Conservation (phyloP, 1,140 invertebrate species). For the Cotesia glomerata region DNA sequence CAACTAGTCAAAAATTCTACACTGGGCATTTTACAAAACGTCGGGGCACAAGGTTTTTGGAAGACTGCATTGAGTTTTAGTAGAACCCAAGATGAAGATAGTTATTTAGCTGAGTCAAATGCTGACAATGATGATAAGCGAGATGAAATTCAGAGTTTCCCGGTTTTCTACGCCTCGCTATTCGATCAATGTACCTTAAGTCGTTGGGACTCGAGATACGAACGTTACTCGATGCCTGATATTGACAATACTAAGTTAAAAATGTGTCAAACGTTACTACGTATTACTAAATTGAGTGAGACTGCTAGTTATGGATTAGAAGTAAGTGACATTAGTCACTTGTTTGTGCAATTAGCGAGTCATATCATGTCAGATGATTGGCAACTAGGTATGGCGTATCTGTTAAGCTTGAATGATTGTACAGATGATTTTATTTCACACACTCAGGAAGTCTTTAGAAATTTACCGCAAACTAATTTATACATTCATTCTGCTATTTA, state of each 20-base stretch:
- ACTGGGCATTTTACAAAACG: slow-evolving; percentile 53
- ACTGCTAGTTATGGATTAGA: slow-evolving; percentile 53
- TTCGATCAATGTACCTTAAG: slow-evolving; percentile 47
- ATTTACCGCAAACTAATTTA: slow-evolving; percentile 46
- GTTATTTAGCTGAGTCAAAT: slow-evolving; percentile 31
- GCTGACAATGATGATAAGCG: slow-evolving; percentile 23
- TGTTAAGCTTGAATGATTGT: slow-evolving; percentile 48
- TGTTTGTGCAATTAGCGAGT: slow-evolving; percentile 53
- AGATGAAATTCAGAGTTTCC: slow-evolving; percentile 53
- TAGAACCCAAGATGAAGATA: slow-evolving; percentile 36
- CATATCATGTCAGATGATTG: slow-evolving; percentile 56
- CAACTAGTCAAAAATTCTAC: slow-evolving; percentile 56
- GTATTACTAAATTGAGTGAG: slow-evolving; percentile 56
- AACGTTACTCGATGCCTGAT: slow-evolving; percentile 50
- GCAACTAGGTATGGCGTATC: slow-evolving; percentile 53
- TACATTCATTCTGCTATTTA: slow-evolving; percentile 51
- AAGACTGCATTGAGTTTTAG: slow-evolving; percentile 51
- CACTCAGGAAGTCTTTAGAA: slow-evolving; percentile 44
- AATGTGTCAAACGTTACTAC: slow-evolving; percentile 56
- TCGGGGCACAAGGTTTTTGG: slow-evolving; percentile 55
- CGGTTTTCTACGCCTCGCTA: slow-evolving; percentile 58
- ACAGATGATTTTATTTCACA: slow-evolving; percentile 35
- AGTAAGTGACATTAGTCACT: slow-evolving; percentile 54
- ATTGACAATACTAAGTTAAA: slow-evolving; percentile 52
- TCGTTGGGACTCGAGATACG: slow-evolving; percentile 52